Evolutionary conservation across 2,113 vertebrate species (phyloP).

Genomic region (Spea multiplicata): DNA sequence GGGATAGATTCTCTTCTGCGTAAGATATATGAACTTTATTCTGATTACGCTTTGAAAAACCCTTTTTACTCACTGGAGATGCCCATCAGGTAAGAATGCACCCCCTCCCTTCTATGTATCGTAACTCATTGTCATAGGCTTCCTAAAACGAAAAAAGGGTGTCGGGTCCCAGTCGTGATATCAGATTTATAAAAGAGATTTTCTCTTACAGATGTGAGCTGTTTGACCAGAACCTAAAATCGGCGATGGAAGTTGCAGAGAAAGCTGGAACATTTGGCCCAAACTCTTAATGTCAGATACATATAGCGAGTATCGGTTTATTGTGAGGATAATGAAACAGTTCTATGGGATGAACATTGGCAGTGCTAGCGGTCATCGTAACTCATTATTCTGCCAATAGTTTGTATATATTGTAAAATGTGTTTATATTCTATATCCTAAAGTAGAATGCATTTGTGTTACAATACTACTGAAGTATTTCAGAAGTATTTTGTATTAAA

Average conservation of each 20-base stretch:
- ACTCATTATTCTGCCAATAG: background rate
- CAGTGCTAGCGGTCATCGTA: too few relatives aligned
- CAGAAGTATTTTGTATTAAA: background rate
- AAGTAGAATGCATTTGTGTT: background rate
- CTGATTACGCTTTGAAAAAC: conserved; percentile 95
- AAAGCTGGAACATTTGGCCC: conserved; percentile 92
- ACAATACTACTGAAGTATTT: background rate
- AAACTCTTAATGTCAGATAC: conserved; percentile 68
- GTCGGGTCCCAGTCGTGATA: background rate
- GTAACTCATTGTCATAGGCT: too few relatives aligned
- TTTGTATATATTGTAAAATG: conserved; percentile 34
- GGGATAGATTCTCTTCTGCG: conserved; percentile 87
- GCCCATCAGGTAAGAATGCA: conserved; percentile 86
- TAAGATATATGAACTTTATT: conserved; percentile 98
- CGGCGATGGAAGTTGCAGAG: conserved; percentile 87
- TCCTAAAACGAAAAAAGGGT: too few relatives aligned
- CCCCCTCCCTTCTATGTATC: background rate
- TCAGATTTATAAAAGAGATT: background rate
- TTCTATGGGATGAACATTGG: background rate
- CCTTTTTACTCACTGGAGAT: conserved; percentile 98
- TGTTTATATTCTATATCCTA: background rate
- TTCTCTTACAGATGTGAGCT: conserved; percentile 84
- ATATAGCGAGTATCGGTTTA: background rate
- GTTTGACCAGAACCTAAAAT: conserved; percentile 95
- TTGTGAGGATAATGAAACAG: background rate